phyloP scores from a whole-genome alignment of 2,797 vertebrate genomes.

The Lerista edwardsae region DNA sequence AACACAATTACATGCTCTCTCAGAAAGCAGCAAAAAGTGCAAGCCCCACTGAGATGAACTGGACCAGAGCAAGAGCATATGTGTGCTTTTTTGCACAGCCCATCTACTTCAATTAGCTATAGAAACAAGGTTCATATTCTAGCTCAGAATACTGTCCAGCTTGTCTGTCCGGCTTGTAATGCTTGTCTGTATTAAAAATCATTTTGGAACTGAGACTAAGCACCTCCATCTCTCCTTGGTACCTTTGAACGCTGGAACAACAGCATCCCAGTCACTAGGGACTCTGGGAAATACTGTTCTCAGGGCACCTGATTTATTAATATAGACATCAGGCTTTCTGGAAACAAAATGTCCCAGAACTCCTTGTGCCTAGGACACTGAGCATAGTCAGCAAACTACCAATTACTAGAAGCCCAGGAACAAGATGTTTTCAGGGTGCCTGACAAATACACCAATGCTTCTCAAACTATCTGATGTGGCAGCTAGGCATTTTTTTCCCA shows the following conservation, averaged over 20 bases:
- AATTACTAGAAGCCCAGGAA: no score
- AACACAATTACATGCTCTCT: conserved; percentile 53
- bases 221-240: neutral
- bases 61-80: conserved; percentile 48
- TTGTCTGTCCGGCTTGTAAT: neutral
- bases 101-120: neutral
- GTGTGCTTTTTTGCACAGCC: neutral
- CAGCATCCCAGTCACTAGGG: no score
- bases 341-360: no score
- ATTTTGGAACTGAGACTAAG: neutral
- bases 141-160: neutral
- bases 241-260: neutral
- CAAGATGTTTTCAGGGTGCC: no score
- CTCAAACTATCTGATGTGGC: no score
- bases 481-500: no score
- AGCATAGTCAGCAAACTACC: no score
- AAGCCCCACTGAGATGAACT: neutral
- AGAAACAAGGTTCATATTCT: neutral
- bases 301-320: no score
- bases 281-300: no score
- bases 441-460: no score
- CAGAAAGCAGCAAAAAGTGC: neutral
- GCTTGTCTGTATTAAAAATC: neutral
- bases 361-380: no score
- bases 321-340: no score